Conservation (phyloP, 2,113 vertebrate genomes). For the Myrmophylax atrothorax region DNA sequence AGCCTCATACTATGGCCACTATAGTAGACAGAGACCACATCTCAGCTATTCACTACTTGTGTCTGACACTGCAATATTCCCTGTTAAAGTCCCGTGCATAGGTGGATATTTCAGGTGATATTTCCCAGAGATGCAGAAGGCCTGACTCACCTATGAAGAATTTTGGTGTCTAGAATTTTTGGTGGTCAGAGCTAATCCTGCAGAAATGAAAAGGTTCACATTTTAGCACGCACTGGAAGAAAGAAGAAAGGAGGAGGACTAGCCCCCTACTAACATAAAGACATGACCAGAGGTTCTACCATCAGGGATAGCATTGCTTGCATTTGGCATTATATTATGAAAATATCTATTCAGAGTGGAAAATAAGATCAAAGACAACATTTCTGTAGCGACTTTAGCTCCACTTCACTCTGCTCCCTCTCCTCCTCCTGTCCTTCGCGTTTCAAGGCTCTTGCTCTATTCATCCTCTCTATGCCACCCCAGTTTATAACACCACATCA, state of each 20-base stretch:
- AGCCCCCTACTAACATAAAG: not conserved
- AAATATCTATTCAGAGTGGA: constrained; percentile 53
- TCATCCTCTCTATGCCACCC: constrained; percentile 4
- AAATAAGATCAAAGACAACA: constrained; percentile 56
- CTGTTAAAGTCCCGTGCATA: not conserved
- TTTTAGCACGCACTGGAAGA: not conserved
- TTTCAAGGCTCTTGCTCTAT: constrained; percentile 20
- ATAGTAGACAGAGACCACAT: not conserved
- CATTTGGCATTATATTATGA: constrained; percentile 49
- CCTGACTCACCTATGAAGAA: not conserved
- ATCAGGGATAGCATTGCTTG: not conserved
- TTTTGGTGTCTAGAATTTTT: not conserved
- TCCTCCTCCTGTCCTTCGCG: constrained; percentile 17
- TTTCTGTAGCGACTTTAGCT: constrained; percentile 22
- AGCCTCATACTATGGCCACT: not conserved
- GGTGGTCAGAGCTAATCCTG: constrained; percentile 50
- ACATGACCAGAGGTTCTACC: not conserved
- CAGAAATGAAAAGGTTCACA: constrained; percentile 41
- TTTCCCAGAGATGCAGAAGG: not conserved
- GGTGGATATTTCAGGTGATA: not conserved
- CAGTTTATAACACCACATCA: constrained; percentile 33
- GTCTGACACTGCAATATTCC: not conserved
- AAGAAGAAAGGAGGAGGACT: not conserved
- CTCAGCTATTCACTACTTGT: not conserved
- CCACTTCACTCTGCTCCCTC: constrained; percentile 38